A percentile compares a stretch with the other conserved stretches of the same genome.
These are phyloP conservation scores for Mesorhabditis spiculigera DNA, from an alignment of 2,888 invertebrate genomes.

Conservation along the genomic window DNA sequence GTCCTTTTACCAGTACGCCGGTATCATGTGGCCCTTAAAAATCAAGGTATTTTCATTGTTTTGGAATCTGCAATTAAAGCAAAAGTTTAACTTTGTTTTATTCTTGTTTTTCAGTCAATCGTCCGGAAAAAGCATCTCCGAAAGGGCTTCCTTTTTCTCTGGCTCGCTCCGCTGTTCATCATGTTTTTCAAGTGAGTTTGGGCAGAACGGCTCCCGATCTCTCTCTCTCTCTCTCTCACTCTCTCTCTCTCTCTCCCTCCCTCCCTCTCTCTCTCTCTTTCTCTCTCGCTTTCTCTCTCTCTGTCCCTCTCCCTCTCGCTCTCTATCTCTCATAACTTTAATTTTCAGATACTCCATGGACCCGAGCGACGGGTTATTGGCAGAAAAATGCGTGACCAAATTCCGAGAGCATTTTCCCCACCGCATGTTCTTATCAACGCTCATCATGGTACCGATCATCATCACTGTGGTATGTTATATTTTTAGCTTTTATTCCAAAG, in stretches of 20 bases:
- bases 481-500: neutral
- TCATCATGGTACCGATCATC: neutral
- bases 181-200: neutral
- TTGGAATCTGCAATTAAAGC: neutral
- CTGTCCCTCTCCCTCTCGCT: too few species aligned
- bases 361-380: conserved; percentile 1
- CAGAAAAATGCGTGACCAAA: neutral
- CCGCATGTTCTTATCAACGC: neutral
- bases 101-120: too few species aligned
- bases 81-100: too few species aligned
- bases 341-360: neutral
- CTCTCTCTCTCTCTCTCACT: too few species aligned
- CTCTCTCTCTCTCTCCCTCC: too few species aligned
- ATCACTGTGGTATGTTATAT: neutral
- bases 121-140: neutral
- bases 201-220: neutral
- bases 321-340: neutral
- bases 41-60: neutral
- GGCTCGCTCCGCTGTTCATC: neutral
- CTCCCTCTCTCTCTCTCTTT: too few species aligned
- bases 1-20: neutral
- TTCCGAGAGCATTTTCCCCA: conserved; percentile 1
- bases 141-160: neutral
- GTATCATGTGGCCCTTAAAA: neutral
- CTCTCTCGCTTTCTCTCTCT: too few species aligned